Percentiles rank a stretch among this genome's conserved stretches.
Evolutionary conservation across 2,113 vertebrate species (phyloP).

Genomic region (Neoarius graeffei): DNA sequence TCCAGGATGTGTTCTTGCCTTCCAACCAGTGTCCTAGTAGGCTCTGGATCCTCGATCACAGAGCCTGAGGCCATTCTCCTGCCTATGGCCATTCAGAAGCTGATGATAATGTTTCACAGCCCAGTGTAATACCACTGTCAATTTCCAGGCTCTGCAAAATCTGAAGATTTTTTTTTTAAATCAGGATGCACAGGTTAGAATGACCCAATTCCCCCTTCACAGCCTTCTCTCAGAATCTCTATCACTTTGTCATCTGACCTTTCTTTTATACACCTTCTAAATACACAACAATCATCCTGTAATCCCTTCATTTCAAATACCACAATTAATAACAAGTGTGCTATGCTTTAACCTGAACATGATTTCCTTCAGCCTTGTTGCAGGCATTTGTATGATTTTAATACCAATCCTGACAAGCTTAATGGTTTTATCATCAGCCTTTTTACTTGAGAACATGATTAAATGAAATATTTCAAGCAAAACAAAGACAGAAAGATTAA

Average conservation of each 20-base stretch:
- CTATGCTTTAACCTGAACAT: background rate
- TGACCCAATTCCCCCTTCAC: background rate
- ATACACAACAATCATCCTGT: background rate
- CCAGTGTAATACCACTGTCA: background rate
- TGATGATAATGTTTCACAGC: background rate
- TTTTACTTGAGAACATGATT: background rate
- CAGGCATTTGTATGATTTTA: background rate
- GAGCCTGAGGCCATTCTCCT: background rate
- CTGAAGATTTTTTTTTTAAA: background rate
- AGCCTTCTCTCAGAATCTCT: background rate
- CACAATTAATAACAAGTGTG: background rate
- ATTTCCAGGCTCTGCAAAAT: background rate
- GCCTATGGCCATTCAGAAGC: background rate
- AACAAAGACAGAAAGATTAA: slow-evolving; percentile 4
- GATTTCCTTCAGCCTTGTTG: background rate
- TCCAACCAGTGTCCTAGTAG: too few species aligned
- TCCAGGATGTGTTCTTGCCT: background rate
- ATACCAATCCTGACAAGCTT: background rate
- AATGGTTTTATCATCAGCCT: background rate
- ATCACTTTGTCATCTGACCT: background rate
- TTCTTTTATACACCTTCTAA: background rate
- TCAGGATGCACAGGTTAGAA: background rate
- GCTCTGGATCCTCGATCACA: background rate
- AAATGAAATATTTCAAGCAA: background rate
- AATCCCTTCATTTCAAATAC: slow-evolving; percentile 20